Conservation (phyloP, 2,888 invertebrate genomes). For the Saturnia japonica region DNA sequence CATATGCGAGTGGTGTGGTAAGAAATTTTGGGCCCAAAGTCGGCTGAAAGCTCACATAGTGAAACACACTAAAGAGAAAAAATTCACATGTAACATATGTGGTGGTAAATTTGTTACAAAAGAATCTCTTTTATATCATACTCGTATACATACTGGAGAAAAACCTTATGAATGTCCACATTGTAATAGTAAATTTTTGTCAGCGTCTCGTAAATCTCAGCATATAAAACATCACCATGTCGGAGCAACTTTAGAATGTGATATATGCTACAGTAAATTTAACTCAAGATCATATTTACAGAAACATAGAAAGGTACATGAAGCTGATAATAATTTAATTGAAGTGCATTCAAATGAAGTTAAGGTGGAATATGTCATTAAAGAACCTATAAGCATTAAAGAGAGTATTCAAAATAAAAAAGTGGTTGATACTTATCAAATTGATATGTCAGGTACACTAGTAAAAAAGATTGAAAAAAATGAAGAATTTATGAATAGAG, state of each 20-base stretch:
- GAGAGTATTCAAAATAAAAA: background rate
- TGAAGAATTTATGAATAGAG: conserved; percentile 19
- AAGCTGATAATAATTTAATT: background rate
- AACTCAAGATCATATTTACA: conserved; percentile 46
- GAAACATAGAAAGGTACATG: conserved; percentile 53
- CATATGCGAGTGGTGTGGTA: conserved; percentile 66
- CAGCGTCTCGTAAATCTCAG: conserved; percentile 60
- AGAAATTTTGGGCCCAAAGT: conserved; percentile 68
- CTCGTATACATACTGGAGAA: conserved; percentile 69
- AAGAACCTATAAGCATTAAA: background rate
- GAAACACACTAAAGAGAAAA: conserved; percentile 68
- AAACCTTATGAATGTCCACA: conserved; percentile 62
- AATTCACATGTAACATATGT: conserved; percentile 58
- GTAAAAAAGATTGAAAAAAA: conserved; percentile 16
- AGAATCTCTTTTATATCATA: conserved; percentile 67
- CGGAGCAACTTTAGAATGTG: conserved; percentile 50
- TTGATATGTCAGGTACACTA: background rate
- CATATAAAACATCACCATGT: conserved; percentile 60
- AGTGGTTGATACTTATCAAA: background rate
- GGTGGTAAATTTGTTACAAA: conserved; percentile 64
- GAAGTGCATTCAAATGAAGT: background rate
- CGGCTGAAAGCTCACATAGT: conserved; percentile 66
- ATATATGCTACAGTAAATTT: conserved; percentile 57
- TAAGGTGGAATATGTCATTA: conserved; percentile 2
- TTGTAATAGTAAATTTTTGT: conserved; percentile 59